These are phyloP conservation scores for Brachionichthys hirsutus DNA, from an alignment of 2,113 vertebrate species.

Conservation along the genomic window DNA sequence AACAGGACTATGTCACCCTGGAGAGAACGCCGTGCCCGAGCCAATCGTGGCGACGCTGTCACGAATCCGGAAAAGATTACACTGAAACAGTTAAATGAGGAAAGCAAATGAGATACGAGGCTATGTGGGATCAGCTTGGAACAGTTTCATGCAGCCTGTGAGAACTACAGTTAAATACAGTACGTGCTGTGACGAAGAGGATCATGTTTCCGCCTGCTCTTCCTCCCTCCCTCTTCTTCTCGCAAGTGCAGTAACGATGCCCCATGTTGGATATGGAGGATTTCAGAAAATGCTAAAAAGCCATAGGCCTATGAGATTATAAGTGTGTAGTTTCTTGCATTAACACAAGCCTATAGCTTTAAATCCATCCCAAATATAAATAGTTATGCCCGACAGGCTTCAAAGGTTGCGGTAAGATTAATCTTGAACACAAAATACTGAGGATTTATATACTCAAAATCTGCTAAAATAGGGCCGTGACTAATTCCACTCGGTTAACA, in stretches of 20 bases:
- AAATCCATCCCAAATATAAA: no score
- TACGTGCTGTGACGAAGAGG: slow-evolving; percentile 48
- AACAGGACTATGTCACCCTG: slow-evolving; percentile 36
- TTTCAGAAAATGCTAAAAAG: slow-evolving; percentile 23
- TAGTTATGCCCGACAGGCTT: no score
- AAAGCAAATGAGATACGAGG: slow-evolving; percentile 42
- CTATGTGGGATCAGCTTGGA: slow-evolving; percentile 38
- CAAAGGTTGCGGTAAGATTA: no score
- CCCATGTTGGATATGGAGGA: slow-evolving; percentile 16
- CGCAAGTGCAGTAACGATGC: slow-evolving; percentile 26
- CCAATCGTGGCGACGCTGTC: slow-evolving; percentile 52
- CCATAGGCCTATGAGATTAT: not conserved
- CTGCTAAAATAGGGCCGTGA: not conserved
- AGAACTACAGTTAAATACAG: slow-evolving; percentile 47
- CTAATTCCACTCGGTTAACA: no score
- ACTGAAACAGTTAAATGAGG: slow-evolving; percentile 33
- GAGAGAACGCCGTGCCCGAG: slow-evolving; percentile 53
- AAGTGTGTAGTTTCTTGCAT: slow-evolving; percentile 6
- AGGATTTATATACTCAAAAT: not conserved
- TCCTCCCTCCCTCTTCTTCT: slow-evolving; percentile 21
- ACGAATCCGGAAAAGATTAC: slow-evolving; percentile 35
- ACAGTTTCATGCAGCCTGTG: slow-evolving; percentile 35
- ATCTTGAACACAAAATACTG: not conserved
- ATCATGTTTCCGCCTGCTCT: slow-evolving; percentile 47
- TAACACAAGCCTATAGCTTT: not conserved